Base-by-base conservation (phyloP, 1,140 invertebrate genomes). In the Aphis gossypii region DNA sequence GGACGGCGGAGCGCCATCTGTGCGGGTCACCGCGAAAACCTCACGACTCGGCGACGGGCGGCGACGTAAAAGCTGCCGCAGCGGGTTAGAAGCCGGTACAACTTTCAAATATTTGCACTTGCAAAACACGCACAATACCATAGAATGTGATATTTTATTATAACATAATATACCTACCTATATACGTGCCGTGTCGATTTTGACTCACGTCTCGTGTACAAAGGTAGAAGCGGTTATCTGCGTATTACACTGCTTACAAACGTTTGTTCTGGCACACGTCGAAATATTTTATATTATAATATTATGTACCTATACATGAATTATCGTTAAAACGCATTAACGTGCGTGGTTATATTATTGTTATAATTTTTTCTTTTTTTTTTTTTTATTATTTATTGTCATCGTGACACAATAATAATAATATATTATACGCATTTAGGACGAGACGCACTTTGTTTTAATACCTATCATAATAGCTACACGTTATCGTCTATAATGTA, bases 51-150 rank as follows among this genome's bases (percentile, higher is more conserved):
- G 20, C 76, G 21, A 23, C 35, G 76, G 76, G 23, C 1, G 76
- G 23, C 1, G 48, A 51, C 48, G 48, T 18, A 51, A 83, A 83
- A 83, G 60, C 60, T n/a, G 60, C 46, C 0, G 8, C 30, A 0
- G 60, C 30, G 0, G 60, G 11, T 68, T 68, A n/a, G 20, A 25
- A 44, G 44, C 48, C 9, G 11, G 21, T 7, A 18, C 23, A 9
- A 25, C 21, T 89, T 89, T 30, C 87, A 56, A 89, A 89, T 89
- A 89, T 89, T 89, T 89, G 88, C 88, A n/a, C 44, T 23, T 44
- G 38, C 25, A 46, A 68, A 68, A 91, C 90, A 76, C 41, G 41
- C 90, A 30, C 90, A 44, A 60, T n/a, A n/a, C 5, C 30, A 18
- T n/a, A 25, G 21, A 23, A 56, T 23, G 7, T 56, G 23, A 68